A percentile compares a stretch with the other conserved stretches of the same genome.
These are phyloP conservation scores for Megalops atlanticus DNA, from an alignment of 2,113 vertebrate genomes.

Conservation along the genomic window DNA sequence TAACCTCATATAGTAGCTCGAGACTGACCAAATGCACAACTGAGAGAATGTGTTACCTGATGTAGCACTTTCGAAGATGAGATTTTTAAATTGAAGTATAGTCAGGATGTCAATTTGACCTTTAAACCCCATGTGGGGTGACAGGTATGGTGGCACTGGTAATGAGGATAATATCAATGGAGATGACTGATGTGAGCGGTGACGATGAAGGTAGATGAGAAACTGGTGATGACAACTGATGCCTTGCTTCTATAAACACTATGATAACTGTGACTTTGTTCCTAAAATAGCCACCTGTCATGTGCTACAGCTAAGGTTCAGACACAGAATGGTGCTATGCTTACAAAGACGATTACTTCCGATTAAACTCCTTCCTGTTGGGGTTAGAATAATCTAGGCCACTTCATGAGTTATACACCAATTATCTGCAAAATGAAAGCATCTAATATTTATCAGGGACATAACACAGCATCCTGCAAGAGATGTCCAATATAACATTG, in stretches of 20 bases:
- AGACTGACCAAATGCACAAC: not conserved
- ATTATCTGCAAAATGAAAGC: not conserved
- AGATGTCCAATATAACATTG: not conserved
- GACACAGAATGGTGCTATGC: not conserved
- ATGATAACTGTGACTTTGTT: slow-evolving; percentile 4
- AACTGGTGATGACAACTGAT: not conserved
- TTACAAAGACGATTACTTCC: slow-evolving; percentile 14
- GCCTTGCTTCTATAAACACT: not conserved
- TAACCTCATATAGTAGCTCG: not conserved
- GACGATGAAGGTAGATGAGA: not conserved
- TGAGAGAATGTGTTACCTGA: not conserved
- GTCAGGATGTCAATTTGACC: no score
- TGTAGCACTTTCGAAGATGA: no score
- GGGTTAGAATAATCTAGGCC: not conserved
- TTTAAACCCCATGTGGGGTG: not conserved
- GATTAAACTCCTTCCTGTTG: not conserved
- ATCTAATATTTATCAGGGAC: not conserved
- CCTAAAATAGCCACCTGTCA: not conserved
- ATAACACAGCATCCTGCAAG: not conserved
- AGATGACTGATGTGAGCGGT: not conserved
- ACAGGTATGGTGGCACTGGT: not conserved
- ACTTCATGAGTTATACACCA: not conserved
- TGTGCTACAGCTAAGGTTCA: slow-evolving; percentile 19
- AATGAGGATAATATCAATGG: not conserved
- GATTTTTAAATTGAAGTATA: no score